Base-by-base conservation (phyloP, 2,113 vertebrate species). In the Hippoglossus stenolepis region DNA sequence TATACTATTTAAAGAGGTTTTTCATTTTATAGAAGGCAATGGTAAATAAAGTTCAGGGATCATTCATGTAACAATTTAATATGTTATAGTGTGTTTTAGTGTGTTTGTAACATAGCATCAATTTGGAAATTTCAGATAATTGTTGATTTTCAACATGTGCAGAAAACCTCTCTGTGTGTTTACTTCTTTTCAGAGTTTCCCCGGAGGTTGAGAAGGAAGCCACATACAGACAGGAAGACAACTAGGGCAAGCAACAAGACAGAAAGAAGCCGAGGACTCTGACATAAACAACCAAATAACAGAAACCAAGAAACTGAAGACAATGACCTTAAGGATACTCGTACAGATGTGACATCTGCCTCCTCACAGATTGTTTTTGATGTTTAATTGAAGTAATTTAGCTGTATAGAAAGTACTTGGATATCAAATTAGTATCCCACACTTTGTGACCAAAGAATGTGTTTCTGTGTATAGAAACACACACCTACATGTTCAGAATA, bases 191-290 rank as follows among this genome's bases (percentile, higher is more conserved):
- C 68, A 90, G 78, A 79, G 20, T 81, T 72, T 69, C 58, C n/a
- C 64, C 62, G 75, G 64, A 75, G 26, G 40, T 57, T 64, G 53
- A 88, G 53, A 68, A 75, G 77, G 77, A 58, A 72, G 20, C 23
- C n/a, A 47, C 17, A 65, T 49, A 57, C 75, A 53, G 61, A 78
- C n/a, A 54, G 23, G n/a, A 79, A 26, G 60, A 66, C 4, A 18
- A 72, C 3, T 15, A 74, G 26, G n/a, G 54, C 24, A 77, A n/a
- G 43, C 38, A 28, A 77, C 5, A 28, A 7, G 63, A 54, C 51
- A 12, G 14, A 2, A 43, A 4, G 43, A 49, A 20, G 18, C 40
- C 5, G 51, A 72, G 49, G 26, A 60, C 65, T 12, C 9, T 5
- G 11, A 65, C 24, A 51, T 18, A 20, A 43, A 43, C 6, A 26